Conservation (phyloP, 2,113 vertebrate species). For the Corydoras sp. region DNA sequence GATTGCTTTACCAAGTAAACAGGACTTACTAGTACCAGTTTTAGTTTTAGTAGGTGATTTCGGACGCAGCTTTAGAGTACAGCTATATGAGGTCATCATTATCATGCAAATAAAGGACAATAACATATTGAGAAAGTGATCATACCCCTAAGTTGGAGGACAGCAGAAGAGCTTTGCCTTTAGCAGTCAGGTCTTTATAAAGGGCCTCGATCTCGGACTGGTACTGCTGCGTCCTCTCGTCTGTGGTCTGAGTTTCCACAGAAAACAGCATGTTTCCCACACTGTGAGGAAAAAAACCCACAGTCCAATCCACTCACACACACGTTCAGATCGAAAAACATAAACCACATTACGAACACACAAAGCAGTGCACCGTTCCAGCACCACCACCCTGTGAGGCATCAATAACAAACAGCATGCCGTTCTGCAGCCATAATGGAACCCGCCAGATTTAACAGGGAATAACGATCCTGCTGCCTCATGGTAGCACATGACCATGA, state of each 20-base stretch:
- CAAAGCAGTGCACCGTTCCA: not conserved
- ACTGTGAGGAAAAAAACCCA: conserved; percentile 53
- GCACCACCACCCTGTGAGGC: too few relatives aligned
- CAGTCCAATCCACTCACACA: conserved; percentile 18
- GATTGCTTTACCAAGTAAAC: too few relatives aligned
- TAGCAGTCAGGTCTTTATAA: conserved; percentile 91
- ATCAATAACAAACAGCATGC: too few relatives aligned
- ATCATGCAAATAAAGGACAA: not conserved
- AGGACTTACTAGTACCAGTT: too few relatives aligned
- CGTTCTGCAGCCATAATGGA: too few relatives aligned
- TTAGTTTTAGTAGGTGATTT: too few relatives aligned
- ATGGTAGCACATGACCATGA: too few relatives aligned
- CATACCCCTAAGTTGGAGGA: conserved; percentile 89
- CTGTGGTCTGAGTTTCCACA: conserved; percentile 94
- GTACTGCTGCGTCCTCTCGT: conserved; percentile 91
- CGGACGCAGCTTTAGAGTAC: too few relatives aligned
- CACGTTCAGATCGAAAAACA: not conserved
- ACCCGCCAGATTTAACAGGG: too few relatives aligned
- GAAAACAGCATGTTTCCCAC: conserved; percentile 96
- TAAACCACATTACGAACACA: not conserved
- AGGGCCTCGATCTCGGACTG: conserved; percentile 93
- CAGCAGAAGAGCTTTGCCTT: conserved; percentile 86
- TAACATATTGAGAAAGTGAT: not conserved
- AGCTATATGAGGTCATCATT: too few relatives aligned
- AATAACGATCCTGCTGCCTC: too few relatives aligned